These are phyloP conservation scores for Heliconius himera DNA, from an alignment of 1,140 invertebrate species.

Conservation along the genomic window DNA sequence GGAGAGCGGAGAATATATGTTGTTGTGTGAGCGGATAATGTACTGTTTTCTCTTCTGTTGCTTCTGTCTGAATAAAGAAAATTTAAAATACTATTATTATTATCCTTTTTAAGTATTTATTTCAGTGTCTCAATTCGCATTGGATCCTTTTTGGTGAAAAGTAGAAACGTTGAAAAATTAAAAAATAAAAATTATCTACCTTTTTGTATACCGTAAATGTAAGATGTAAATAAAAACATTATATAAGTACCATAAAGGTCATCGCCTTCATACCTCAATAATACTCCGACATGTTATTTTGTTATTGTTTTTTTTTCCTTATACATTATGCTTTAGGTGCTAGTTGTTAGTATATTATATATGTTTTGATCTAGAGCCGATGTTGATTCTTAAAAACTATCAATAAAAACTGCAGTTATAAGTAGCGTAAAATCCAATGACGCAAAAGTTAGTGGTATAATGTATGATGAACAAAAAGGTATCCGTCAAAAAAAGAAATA, in stretches of 20 bases:
- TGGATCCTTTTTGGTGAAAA: too few species aligned
- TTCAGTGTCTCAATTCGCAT: too few species aligned
- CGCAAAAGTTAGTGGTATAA: conserved; percentile 9
- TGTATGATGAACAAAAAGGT: neutral
- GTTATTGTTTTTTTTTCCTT: neutral
- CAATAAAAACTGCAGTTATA: conserved; percentile 5
- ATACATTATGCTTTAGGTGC: neutral
- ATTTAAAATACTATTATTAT: too few species aligned
- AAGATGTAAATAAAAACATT: neutral
- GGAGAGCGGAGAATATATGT: too few species aligned
- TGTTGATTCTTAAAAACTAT: neutral
- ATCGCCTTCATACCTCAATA: neutral
- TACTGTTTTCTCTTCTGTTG: too few species aligned
- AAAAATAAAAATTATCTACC: too few species aligned
- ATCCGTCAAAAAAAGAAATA: neutral
- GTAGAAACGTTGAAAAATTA: too few species aligned
- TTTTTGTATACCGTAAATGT: neutral
- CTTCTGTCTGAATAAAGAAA: too few species aligned
- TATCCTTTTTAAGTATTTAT: too few species aligned
- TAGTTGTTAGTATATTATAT: neutral
- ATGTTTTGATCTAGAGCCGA: neutral
- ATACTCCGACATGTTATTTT: neutral
- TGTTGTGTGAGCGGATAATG: too few species aligned
- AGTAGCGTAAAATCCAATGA: conserved; percentile 30
- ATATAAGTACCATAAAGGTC: conserved; percentile 2